Percentiles rank a stretch among this genome's conserved stretches.
phyloP scores from a whole-genome alignment of 2,113 vertebrate genomes.

The Chaenogobius annularis region DNA sequence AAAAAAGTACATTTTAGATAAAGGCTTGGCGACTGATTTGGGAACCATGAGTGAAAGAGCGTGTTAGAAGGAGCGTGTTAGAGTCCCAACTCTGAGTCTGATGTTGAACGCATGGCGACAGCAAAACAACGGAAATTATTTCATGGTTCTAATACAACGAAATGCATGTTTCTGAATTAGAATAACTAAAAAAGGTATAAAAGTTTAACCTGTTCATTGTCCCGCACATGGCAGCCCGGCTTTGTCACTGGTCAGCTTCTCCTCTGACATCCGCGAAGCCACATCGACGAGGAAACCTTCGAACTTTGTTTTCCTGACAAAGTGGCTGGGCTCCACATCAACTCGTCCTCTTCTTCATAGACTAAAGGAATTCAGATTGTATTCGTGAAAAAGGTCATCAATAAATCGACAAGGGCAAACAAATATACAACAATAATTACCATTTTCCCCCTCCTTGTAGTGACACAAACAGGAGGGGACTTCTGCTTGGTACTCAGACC shows the following conservation, averaged over 20 bases:
- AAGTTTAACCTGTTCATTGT: conserved; percentile 89
- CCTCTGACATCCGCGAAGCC: conserved; percentile 80
- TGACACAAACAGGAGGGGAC: conserved; percentile 87
- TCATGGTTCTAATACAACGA: no score
- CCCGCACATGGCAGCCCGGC: conserved; percentile 81
- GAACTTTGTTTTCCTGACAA: conserved; percentile 89
- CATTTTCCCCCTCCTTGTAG: conserved; percentile 80
- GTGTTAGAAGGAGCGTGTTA: no score
- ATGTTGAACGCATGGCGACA: no score
- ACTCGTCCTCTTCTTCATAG: conserved; percentile 91
- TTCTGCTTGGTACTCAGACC: conserved; percentile 94
- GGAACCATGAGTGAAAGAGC: no score
- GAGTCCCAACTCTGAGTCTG: no score
- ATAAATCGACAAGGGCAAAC: no score
- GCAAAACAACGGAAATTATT: no score
- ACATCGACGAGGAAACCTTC: conserved; percentile 88
- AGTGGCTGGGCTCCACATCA: conserved; percentile 89
- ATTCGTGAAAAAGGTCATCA: no score
- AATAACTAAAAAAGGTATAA: no score
- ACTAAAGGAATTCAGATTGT: conserved; percentile 59
- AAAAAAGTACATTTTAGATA: no score
- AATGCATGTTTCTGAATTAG: no score
- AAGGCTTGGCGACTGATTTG: no score
- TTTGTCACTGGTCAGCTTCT: conserved; percentile 79
- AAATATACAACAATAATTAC: conserved; percentile 62